Evolutionary conservation across 2,797 vertebrate genomes (phyloP).

Genomic region (Poeciliopsis gracilis): DNA sequence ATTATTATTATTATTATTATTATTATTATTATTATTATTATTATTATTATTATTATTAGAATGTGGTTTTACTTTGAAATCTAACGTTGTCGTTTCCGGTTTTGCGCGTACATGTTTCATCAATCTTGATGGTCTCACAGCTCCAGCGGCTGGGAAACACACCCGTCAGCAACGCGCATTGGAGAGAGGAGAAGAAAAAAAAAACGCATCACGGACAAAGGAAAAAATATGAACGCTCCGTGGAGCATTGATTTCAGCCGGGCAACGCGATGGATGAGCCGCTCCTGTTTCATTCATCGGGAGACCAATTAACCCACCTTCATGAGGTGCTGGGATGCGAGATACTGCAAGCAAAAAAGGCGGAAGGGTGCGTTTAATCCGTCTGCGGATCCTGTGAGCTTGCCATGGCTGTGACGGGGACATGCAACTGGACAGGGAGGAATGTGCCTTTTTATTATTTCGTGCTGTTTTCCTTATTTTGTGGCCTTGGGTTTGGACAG

Average conservation of each 20-base stretch:
- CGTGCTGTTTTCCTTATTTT: constrained; percentile 79
- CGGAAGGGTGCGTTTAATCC: constrained; percentile 84
- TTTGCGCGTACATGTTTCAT: fast-evolving
- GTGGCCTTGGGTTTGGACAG: constrained; percentile 86
- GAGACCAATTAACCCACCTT: constrained; percentile 79
- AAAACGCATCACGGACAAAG: constrained; percentile 81
- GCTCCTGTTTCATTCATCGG: constrained; percentile 64
- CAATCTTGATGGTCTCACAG: constrained; percentile 56
- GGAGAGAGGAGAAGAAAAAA: constrained; percentile 50
- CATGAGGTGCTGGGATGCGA: constrained; percentile 82
- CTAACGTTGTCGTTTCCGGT: constrained; percentile 9
- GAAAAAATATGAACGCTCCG: constrained; percentile 80
- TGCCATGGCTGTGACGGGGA: constrained; percentile 84
- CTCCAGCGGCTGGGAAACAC: constrained; percentile 80
- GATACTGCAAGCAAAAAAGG: constrained; percentile 82
- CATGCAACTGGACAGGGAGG: constrained; percentile 79
- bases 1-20: no score
- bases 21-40: no score
- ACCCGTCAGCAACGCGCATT: constrained; percentile 84
- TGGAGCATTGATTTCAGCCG: constrained; percentile 67
- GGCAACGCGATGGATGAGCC: constrained; percentile 70
- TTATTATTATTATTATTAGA: no score
- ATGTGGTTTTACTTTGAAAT: constrained; percentile 55
- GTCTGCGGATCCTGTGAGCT: constrained; percentile 81
- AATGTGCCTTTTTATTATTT: constrained; percentile 82